These are phyloP conservation scores for Anastrepha ludens DNA, from an alignment of 1,140 invertebrate species.

Conservation along the genomic window DNA sequence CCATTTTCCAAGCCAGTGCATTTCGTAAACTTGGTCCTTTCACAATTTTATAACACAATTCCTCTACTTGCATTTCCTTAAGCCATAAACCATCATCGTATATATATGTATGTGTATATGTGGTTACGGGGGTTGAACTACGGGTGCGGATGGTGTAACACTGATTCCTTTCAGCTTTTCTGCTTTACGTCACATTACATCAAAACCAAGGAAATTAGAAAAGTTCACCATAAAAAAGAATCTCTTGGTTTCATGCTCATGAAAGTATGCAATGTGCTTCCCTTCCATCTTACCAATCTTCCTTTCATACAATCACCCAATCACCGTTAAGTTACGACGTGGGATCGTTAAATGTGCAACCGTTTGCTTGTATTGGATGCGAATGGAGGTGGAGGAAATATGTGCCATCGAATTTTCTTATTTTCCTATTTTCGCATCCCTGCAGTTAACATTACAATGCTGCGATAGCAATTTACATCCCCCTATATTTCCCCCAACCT, in stretches of 20 bases:
- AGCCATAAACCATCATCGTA: background rate
- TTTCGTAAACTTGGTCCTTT: conserved; percentile 12
- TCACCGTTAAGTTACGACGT: conserved; percentile 40
- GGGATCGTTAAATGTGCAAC: background rate
- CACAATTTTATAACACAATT: background rate
- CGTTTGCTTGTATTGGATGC: background rate
- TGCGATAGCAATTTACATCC: no score
- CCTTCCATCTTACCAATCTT: background rate
- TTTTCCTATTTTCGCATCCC: no score
- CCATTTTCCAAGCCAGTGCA: background rate
- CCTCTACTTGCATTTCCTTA: background rate
- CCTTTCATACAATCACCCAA: conserved; percentile 22
- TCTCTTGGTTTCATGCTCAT: background rate
- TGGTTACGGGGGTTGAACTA: background rate
- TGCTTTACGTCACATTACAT: background rate
- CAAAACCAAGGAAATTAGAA: conserved; percentile 26
- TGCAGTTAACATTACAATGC: no score
- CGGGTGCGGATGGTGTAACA: background rate
- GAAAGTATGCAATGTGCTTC: background rate
- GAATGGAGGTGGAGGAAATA: background rate
- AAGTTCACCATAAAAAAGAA: background rate
- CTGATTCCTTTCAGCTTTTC: background rate
- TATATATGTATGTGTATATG: background rate
- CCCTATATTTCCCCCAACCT: no score
- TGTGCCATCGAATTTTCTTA: no score